phyloP scores from a whole-genome alignment of 2,797 vertebrate genomes.

The Petrocephalus sullivani region DNA sequence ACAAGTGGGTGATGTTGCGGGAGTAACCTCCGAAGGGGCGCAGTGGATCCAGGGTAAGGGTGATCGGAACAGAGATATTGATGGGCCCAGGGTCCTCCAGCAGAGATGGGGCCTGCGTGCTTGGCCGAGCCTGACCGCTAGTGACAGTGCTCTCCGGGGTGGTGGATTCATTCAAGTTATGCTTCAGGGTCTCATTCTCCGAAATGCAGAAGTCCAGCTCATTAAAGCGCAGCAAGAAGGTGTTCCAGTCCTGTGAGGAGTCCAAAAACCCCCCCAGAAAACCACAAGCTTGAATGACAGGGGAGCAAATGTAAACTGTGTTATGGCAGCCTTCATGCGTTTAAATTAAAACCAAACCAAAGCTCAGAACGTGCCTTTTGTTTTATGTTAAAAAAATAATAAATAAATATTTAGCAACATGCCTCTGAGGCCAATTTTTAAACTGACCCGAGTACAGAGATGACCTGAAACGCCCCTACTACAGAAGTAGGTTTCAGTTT shows the following conservation, averaged over 20 bases:
- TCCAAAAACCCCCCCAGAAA: not conserved
- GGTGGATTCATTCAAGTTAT: slow-evolving; percentile 84
- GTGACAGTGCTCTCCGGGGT: slow-evolving; percentile 81
- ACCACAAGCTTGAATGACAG: not conserved
- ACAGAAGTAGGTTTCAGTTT: not conserved
- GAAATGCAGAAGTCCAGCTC: slow-evolving; percentile 96
- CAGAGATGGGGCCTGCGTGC: slow-evolving; percentile 78
- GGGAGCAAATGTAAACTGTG: not conserved
- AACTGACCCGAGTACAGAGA: not conserved
- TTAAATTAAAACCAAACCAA: not conserved
- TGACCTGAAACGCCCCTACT: not conserved
- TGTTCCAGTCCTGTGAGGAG: slow-evolving; percentile 89
- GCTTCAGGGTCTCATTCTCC: slow-evolving; percentile 95
- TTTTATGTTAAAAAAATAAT: not conserved
- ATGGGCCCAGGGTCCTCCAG: slow-evolving; percentile 85
- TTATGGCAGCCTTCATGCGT: not conserved
- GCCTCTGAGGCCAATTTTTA: not conserved
- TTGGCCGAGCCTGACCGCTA: slow-evolving; percentile 77
- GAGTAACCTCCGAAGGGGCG: slow-evolving; percentile 90
- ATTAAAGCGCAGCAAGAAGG: slow-evolving; percentile 89
- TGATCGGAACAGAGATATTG: slow-evolving; percentile 92
- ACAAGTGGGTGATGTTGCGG: slow-evolving; percentile 91
- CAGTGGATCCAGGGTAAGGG: slow-evolving; percentile 87
- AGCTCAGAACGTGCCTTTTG: not conserved
- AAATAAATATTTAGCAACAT: not conserved